Evolutionary conservation across 2,888 invertebrate genomes (phyloP).

Genomic region (Erebia epiphron): DNA sequence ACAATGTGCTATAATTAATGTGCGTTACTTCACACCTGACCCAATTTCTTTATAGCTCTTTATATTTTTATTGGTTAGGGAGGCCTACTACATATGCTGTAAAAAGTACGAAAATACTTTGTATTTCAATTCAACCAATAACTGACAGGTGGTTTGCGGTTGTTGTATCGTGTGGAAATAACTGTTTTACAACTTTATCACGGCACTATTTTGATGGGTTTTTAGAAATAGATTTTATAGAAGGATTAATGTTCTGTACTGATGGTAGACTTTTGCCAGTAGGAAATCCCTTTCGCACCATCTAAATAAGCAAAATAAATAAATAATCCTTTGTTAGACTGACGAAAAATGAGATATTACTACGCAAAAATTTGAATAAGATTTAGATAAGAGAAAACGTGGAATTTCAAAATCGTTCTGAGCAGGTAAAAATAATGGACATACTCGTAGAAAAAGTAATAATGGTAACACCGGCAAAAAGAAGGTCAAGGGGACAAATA

Average conservation of each 20-base stretch:
- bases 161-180: background rate
- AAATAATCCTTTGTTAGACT: too few relatives aligned
- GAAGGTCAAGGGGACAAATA: constrained; percentile 6
- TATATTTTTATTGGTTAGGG: constrained; percentile 53
- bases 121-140: constrained; percentile 26
- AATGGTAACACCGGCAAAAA: background rate
- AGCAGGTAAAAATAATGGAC: background rate
- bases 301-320: too few relatives aligned
- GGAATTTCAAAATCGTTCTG: background rate
- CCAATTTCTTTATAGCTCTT: constrained; percentile 54
- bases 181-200: background rate
- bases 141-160: constrained; percentile 12
- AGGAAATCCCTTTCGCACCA: too few relatives aligned
- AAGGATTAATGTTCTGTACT: too few relatives aligned
- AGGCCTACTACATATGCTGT: constrained; percentile 40
- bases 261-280: too few relatives aligned
- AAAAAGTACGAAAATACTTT: constrained; percentile 47
- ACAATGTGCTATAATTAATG: constrained; percentile 46
- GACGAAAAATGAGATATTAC: too few relatives aligned
- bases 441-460: constrained; percentile 10
- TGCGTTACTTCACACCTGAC: constrained; percentile 55
- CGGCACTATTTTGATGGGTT: background rate
- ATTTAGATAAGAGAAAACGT: too few relatives aligned
- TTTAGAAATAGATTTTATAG: background rate
- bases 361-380: too few relatives aligned